Conservation (phyloP, 2,113 vertebrate genomes). For the Meleagris gallopavo region DNA sequence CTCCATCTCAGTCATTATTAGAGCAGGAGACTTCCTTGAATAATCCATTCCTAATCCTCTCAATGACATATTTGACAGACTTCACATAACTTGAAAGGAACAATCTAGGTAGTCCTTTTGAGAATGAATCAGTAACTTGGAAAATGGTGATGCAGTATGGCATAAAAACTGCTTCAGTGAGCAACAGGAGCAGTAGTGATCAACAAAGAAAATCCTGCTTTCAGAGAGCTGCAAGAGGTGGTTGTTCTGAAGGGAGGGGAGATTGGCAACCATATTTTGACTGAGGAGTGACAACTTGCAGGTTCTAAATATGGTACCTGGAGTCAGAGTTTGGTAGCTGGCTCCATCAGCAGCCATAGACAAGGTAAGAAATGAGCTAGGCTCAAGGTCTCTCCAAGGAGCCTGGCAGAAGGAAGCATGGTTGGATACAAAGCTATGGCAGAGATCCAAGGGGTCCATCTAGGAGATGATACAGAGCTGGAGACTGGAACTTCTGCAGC, state of each 20-base stretch:
- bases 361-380: background rate
- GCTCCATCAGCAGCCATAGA: background rate
- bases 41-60: background rate
- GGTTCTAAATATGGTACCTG: background rate
- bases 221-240: background rate
- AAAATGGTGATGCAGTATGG: background rate
- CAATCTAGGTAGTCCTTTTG: background rate
- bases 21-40: background rate
- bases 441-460: background rate
- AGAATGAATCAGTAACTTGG: background rate
- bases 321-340: background rate
- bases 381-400: rapidly evolving
- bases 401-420: background rate
- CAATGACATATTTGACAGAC: background rate
- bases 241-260: background rate
- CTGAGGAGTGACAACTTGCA: background rate
- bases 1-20: background rate
- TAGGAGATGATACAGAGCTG: background rate
- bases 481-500: rapidly evolving
- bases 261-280: background rate
- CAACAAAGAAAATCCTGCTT: background rate
- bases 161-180: background rate
- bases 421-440: background rate
- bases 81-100: background rate
- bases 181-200: background rate